Evolutionary conservation across 1,140 invertebrate genomes (phyloP), one percentile per base, ranked within the genome.

Genomic region (Panonychus citri): DNA sequence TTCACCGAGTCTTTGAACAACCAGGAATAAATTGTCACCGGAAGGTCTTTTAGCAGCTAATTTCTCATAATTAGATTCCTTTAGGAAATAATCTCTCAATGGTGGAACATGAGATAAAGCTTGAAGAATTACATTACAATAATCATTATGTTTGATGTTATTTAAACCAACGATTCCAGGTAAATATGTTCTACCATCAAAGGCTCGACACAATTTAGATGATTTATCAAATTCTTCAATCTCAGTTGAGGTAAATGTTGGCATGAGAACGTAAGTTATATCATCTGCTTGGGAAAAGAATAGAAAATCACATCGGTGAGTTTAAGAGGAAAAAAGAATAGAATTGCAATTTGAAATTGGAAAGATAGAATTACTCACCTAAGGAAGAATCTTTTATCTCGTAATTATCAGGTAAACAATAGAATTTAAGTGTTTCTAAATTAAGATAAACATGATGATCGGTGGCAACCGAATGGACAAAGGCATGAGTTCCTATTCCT

Each of bases 81-180:
- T 74, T 12, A 99, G 68, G 66, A 98, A 98, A 68, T 90, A 98
- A 66, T 98, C 82, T 53, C 95, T 73, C 30, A 99, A 70, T 1
- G 91, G 91, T 27, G 81, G 78, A 1, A 98, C 91, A 73, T 97
- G 89, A 1, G 87, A 88, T 19, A 99, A 71, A 49, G 86, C 85
- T 83, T 94, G 65, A 50, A 98, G 73, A 59, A 98, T 83, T 55
- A 97, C 94, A 75, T 98, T 99, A 64, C 93, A 97, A 66, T 98
- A 99, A 71, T 99, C 94, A 75, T 96, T 96, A 2, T 86, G 87
- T 72, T 99, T 99, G 60, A 99, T 98, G 70, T 99, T 99, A 68
- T 99, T 99, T 24, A 99, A 73, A 2, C 95, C 95, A 53, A 78
- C 72, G 56, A 73, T 64, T 3, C 71, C 94, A 25, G 95, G 90